Base-by-base conservation (phyloP, 2,888 invertebrate species). In the Nomada hirtipes region DNA sequence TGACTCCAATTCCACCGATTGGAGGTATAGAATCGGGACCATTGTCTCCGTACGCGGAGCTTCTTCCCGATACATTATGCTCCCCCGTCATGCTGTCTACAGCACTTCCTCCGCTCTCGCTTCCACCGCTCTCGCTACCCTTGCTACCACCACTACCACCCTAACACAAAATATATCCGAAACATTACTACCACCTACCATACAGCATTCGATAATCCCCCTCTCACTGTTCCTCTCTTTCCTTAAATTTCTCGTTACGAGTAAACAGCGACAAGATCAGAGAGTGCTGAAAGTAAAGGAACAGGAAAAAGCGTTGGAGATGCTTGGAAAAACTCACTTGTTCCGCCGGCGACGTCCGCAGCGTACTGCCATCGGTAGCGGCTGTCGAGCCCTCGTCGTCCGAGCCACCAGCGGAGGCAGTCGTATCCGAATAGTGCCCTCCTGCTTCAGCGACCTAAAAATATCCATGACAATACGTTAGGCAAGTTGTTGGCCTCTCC, bases 301-400 rank as follows among this genome's bases (percentile, higher is more conserved):
- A 13, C 52, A 47, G 11, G 52, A 29, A 20, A 2, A 11, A n/a
- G 20, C 15, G 20, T 23, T 7, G n/a, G 7, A 20, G 61, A 53
- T 26, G 18, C 4, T 9, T 23, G 23, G 3, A 10, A 13, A 73
- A 68, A 86, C 88, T 89, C 88, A 95, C 95, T 89, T 97, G 97
- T 92, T 97, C 97, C 0, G 97, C 97, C 1, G 97, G 97, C 0
- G 97, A 97, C 3, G 97, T 97, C 76, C 98, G 96, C 82, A 98
- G 95, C 0, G 98, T 98, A 67, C 98, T 98, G 76, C 98, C 98
- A 93, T 98, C 98, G 0, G 98, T 98, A 0, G 98, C 98, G 11
- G 98, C 98, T 52, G 98, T 98, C 86, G 98, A 98, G 71, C 97
- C 98, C 94, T 99, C 99, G 93, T 98, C 98, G 92, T 99, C 99